These are phyloP conservation scores for Stramonita haemastoma DNA, from an alignment of 2,888 invertebrate species.

Conservation along the genomic window DNA sequence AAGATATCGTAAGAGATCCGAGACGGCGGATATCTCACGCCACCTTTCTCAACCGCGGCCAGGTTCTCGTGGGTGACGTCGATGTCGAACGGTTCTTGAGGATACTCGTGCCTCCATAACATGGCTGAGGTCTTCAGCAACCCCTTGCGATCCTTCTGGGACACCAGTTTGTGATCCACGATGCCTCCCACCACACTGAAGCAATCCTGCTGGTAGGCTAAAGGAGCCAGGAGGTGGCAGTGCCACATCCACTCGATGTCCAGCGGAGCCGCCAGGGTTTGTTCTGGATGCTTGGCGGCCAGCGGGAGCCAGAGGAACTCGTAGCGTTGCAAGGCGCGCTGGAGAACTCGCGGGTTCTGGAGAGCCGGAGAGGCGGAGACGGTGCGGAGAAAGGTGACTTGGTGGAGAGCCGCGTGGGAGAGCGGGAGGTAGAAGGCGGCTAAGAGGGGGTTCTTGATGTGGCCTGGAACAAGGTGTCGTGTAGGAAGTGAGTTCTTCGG, in stretches of 20 bases:
- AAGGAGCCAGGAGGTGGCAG: constrained; percentile 75
- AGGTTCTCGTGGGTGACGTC: background rate
- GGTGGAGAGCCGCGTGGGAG: constrained; percentile 55
- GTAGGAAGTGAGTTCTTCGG: no score
- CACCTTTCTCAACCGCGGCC: background rate
- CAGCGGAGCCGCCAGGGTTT: constrained; percentile 70
- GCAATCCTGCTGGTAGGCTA: constrained; percentile 56
- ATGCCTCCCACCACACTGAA: background rate
- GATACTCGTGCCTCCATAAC: constrained; percentile 70
- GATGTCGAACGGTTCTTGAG: constrained; percentile 69
- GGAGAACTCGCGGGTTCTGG: constrained; percentile 72
- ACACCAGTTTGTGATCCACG: constrained; percentile 31
- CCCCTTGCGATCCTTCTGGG: background rate
- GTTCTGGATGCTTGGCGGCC: constrained; percentile 63
- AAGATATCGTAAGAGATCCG: constrained; percentile 75
- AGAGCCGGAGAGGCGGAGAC: constrained; percentile 61
- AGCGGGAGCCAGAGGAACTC: constrained; percentile 78
- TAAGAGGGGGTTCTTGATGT: background rate
- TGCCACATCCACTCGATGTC: constrained; percentile 80
- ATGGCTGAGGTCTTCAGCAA: background rate
- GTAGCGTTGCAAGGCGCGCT: constrained; percentile 78
- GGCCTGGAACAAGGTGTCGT: constrained; percentile 4
- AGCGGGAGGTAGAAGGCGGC: constrained; percentile 58
- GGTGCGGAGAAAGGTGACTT: constrained; percentile 63
- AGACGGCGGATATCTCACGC: background rate